Conservation (phyloP, 2,113 vertebrate genomes). For the Todiramphus chloris region DNA sequence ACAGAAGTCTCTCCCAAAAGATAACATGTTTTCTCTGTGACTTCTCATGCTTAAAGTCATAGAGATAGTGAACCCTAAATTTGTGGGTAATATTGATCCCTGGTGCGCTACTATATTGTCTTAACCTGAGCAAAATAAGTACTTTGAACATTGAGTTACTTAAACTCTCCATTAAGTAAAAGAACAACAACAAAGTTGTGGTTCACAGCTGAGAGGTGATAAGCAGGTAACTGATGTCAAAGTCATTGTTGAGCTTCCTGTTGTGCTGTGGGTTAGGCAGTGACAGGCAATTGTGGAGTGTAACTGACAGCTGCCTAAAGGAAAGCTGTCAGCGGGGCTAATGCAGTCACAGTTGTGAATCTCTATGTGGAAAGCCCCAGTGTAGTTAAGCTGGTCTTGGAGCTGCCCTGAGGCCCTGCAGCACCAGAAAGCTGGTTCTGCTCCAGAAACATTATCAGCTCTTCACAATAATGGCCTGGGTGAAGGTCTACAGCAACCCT, state of each 20-base stretch:
- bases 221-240: background rate
- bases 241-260: background rate
- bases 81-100: background rate
- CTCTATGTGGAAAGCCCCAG: background rate
- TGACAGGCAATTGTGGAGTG: background rate
- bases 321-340: background rate
- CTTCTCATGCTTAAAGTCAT: background rate
- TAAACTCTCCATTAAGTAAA: conserved; percentile 1
- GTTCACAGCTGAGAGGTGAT: background rate
- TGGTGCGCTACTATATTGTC: background rate
- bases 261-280: rapidly evolving
- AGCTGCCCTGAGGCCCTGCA: background rate
- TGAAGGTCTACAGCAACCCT: background rate
- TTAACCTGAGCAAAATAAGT: background rate
- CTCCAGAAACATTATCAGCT: background rate
- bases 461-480: background rate
- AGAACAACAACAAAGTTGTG: background rate
- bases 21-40: background rate
- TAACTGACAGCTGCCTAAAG: background rate
- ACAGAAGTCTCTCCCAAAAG: background rate
- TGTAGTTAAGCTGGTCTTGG: background rate
- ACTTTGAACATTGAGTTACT: background rate
- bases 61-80: background rate
- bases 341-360: background rate
- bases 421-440: background rate